These are phyloP conservation scores for Tetragonisca angustula DNA, from an alignment of 2,888 invertebrate species.

Conservation along the genomic window DNA sequence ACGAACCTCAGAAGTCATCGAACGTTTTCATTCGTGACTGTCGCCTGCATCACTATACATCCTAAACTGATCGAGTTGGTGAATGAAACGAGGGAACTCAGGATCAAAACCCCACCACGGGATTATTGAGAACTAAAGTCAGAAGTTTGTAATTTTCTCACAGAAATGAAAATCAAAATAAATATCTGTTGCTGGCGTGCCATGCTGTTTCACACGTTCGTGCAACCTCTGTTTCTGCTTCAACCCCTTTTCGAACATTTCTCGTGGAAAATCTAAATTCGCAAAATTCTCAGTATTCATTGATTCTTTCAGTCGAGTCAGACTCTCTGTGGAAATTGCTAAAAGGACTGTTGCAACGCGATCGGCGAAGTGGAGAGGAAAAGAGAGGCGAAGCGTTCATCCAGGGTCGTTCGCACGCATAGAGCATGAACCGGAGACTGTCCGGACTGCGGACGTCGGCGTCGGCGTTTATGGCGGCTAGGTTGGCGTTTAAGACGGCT, in stretches of 20 bases:
- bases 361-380: background rate
- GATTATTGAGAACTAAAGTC: too few species aligned
- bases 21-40: background rate
- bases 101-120: too few species aligned
- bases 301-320: background rate
- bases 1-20: background rate
- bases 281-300: conserved; percentile 10
- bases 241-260: too few species aligned
- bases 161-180: too few species aligned
- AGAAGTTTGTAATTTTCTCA: too few species aligned
- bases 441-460: conserved; percentile 44
- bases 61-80: too few species aligned
- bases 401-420: conserved; percentile 65
- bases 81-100: too few species aligned
- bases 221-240: too few species aligned
- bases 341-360: background rate
- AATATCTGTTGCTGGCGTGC: too few species aligned
- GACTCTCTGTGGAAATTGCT: background rate
- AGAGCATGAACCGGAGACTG: conserved; percentile 22
- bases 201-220: too few species aligned
- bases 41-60: background rate
- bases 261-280: background rate
- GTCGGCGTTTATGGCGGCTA: conserved; percentile 65
- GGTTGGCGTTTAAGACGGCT: conserved; percentile 78
- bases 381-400: conserved; percentile 14